Conservation (phyloP, 2,797 vertebrate species). For the Adrianichthys oophorus region DNA sequence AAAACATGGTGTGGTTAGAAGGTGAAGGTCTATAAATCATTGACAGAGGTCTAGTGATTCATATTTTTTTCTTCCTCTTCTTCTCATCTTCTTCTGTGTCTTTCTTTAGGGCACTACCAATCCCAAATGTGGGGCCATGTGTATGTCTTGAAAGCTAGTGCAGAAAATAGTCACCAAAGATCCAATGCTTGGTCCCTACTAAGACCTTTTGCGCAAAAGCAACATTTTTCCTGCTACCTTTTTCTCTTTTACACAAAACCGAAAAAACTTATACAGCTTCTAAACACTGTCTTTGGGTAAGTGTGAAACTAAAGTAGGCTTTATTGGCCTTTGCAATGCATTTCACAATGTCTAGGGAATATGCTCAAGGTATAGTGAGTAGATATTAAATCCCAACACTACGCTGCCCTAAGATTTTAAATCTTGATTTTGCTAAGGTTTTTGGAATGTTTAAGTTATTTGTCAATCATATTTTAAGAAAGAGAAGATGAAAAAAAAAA, state of each 20-base stretch:
- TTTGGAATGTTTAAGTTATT: constrained; percentile 39
- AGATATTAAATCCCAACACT: constrained; percentile 24
- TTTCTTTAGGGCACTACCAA: no score
- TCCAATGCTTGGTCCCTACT: constrained; percentile 28
- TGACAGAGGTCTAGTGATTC: no score
- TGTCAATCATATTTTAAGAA: constrained; percentile 23
- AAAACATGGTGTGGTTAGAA: no score
- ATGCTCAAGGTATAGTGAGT: constrained; percentile 23
- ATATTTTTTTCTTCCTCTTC: no score
- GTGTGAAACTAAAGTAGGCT: constrained; percentile 22
- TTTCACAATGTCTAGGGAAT: constrained; percentile 19
- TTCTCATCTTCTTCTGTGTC: no score
- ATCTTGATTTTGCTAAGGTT: constrained; percentile 24
- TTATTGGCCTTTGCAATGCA: constrained; percentile 26
- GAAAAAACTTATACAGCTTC: constrained; percentile 18
- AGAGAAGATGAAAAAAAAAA: no score
- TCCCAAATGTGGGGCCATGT: not conserved
- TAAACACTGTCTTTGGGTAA: constrained; percentile 23
- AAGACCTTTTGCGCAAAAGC: constrained; percentile 21
- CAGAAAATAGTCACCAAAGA: constrained; percentile 14
- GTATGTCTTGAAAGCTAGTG: constrained; percentile 23
- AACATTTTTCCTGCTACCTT: constrained; percentile 17
- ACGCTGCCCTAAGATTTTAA: not conserved
- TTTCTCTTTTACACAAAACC: constrained; percentile 21
- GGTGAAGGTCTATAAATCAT: no score